These are phyloP conservation scores for Rotaria sp. DNA, from an alignment of 2,888 invertebrate genomes.

Conservation along the genomic window DNA sequence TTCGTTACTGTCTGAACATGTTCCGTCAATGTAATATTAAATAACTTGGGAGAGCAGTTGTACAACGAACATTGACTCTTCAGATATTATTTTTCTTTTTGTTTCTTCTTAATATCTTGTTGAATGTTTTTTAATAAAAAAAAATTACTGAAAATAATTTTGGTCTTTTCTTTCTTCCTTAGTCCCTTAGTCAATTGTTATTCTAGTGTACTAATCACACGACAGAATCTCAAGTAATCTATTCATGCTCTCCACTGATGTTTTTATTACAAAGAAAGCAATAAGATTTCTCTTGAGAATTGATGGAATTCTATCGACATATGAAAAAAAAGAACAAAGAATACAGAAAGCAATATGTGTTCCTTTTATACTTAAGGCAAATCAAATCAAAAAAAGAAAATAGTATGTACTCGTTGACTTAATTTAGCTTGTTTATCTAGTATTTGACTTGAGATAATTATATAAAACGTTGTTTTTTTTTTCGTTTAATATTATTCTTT, in stretches of 20 bases:
- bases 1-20: not conserved
- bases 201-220: too few relatives aligned
- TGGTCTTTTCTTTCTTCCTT: not conserved
- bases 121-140: not conserved
- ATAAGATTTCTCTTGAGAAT: not conserved
- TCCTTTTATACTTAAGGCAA: too few relatives aligned
- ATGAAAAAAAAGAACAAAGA: not conserved
- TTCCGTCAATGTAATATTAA: not conserved
- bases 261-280: not conserved
- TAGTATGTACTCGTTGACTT: too few relatives aligned
- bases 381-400: not conserved
- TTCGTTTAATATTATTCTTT: not conserved
- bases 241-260: not conserved
- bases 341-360: too few relatives aligned
- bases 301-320: not conserved
- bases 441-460: not conserved
- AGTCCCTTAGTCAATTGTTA: too few relatives aligned
- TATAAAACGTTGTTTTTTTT: not conserved
- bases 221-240: not conserved
- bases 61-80: not conserved
- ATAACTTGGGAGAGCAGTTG: not conserved
- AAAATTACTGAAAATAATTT: not conserved
- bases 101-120: not conserved
- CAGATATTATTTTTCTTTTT: not conserved
- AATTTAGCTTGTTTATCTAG: too few relatives aligned